Base-by-base conservation (phyloP, 2,113 vertebrate species). In the Percina caprodes region DNA sequence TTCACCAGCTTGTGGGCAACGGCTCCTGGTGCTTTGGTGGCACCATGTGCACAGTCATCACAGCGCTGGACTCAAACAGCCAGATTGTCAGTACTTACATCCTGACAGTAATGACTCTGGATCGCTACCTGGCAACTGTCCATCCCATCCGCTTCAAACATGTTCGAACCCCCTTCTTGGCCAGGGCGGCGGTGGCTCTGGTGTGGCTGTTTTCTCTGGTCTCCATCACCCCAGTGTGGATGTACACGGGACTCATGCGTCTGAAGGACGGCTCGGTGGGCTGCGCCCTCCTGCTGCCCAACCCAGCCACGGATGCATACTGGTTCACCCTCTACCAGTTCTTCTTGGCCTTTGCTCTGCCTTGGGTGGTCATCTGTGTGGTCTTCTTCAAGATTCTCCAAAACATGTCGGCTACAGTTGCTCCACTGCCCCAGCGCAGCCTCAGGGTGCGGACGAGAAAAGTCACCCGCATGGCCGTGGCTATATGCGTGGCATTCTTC, bases 81-180 rank as follows among this genome's bases (percentile, higher is more conserved):
- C 96, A 96, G 90, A 95, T 94, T 19, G 95, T 95, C 60, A 96
- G 95, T 82, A 96, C 96, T 12, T 96, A 96, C 88, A 96, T 96
- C 88, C 94, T 96, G 61, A 96, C 95, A 0, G 95, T 91, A 11
- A 96, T 96, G 95, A 95, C 95, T 0, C 77, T 96, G 45, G 96
- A 96, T 76, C 94, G 96, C 0, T 96, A 96, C 80, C 89, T 96
- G 86, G 96, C 96, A 0, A 96, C 95, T 0, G 96, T 96, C n/a
- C 84, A 96, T 35, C 95, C 96, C 7, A 94, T 96, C 42, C 94
- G 93, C 74, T 96, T 95, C 24, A 94, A 94, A 69, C 92, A 91
- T 0, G 2, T 96, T 0, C 94, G 95, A 1, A 96, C 94, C 0
- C 95, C 95, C 0, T 92, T 86, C 0, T 81, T 95, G 0, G 96